phyloP scores from a whole-genome alignment of 2,888 invertebrate genomes.

The Latrodectus elegans region DNA sequence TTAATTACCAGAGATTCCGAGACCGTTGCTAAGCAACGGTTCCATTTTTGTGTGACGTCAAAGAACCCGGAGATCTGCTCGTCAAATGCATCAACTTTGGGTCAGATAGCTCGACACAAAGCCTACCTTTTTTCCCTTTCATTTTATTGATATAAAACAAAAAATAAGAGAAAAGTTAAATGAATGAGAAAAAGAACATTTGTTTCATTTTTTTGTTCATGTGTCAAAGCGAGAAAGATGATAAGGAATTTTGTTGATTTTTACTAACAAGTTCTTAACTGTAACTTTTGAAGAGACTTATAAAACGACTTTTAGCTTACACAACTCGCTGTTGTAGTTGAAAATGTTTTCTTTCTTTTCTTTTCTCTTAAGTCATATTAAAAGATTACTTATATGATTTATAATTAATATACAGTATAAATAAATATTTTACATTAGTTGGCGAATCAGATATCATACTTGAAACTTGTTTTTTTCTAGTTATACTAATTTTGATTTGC shows the following conservation, averaged over 20 bases:
- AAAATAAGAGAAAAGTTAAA: constrained; percentile 1
- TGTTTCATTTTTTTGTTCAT: constrained; percentile 1
- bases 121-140: background rate
- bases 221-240: background rate
- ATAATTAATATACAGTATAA: too few species aligned
- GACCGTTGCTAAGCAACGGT: constrained; percentile 54
- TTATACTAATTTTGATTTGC: too few species aligned
- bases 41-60: constrained; percentile 55
- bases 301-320: too few species aligned
- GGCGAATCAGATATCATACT: too few species aligned
- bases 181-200: constrained; percentile 21
- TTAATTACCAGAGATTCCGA: constrained; percentile 60
- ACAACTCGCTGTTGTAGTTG: too few species aligned
- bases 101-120: constrained; percentile 33
- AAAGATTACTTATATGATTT: too few species aligned
- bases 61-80: constrained; percentile 41
- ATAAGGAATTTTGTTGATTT: constrained; percentile 8
- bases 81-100: constrained; percentile 25
- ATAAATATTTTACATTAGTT: too few species aligned
- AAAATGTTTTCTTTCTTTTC: too few species aligned
- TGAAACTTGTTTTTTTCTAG: too few species aligned
- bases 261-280: background rate
- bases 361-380: too few species aligned
- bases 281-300: too few species aligned
- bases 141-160: background rate